Base-by-base conservation (phyloP, 2,888 invertebrate species). In the Eubasilissa splendida region DNA sequence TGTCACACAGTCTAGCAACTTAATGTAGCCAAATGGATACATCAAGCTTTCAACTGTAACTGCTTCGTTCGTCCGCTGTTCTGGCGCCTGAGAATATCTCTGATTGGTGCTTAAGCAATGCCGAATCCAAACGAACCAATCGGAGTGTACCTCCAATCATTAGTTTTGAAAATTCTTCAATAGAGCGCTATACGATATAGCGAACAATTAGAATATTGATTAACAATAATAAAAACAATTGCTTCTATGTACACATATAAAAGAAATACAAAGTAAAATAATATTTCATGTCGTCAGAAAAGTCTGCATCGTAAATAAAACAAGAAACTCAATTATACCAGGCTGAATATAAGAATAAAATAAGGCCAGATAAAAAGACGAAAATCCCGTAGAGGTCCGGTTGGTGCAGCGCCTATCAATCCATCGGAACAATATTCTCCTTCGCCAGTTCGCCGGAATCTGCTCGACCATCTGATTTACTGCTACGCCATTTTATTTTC, bases 351-450 rank as follows among this genome's bases (percentile, higher is more conserved):
- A 71, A 71, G 33, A 33, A 71, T n/a, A 71, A 53, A 54, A 22
- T 22, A 10, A 70, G 31, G 14, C 70, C 53, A 70, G 71, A 71
- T 71, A 53, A 71, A 71, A 54, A 58, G 2, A 56, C 54, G 71
- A 33, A 53, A 71, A 71, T 9, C 71, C 71, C 22, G 71, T 71
- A 71, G 71, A 71, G 71, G 74, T 42, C 74, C 42, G 74, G 14
- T 33, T 33, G n/a, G 14, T 59, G 74, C 74, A 50, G 71, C 9
- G 71, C 74, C 59, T 59, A 74, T 74, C 74, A 74, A 74, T 74
- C 74, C 74, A 74, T 74, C 74, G 74, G 59, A 58, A 74, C 74
- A 74, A 74, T 74, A 74, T 74, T 50, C 74, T 54, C 42, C 50
- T 59, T 59, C 71, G 71, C 71, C 58, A 33, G 74, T 74, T 74